Evolutionary conservation across 2,113 vertebrate species (phyloP), one percentile per base, ranked within the genome.

Genomic region (Macquaria australasica): DNA sequence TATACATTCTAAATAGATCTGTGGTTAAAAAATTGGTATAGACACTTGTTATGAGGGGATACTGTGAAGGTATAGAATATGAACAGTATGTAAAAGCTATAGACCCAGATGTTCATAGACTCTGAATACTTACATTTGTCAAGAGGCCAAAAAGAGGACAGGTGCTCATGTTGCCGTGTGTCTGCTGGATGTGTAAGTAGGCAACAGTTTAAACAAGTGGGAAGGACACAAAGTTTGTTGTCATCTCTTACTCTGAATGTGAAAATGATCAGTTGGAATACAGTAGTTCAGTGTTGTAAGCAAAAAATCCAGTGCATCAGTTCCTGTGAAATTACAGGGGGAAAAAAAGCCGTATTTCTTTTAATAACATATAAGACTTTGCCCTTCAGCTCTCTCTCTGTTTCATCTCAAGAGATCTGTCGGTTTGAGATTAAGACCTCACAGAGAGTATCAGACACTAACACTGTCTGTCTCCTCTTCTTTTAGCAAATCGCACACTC

Each of bases 351-450:
- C 25, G 23, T 43, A 5, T 5, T 51, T 14, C 39, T 39, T 28
- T 21, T 23, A 23, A 50, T 50, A 16, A 53, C 31, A 37, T 9
- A 8, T 7, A 5, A 70, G 41, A 70, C 28, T 59, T 41, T 39
- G 15, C 15, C 74, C 45, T 18, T 66, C 34, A 25, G 15, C 8
- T 76, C 15, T 11, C n/a, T 58, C 31, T 41, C 48, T 23, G 37
- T 37, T 60, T 70, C 71, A 73, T 59, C 55, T 60, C 16, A 21
- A 12, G 10, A 48, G 73, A 62, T 14, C 14, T 41, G 43, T 1
- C 67, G 39, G 41, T 60, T 60, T 59, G 25, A 59, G 64, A 79
- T 69, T n/a, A 70, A 81, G 14, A 51, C 39, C 43, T 51, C 51
- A 55, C 45, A 55, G n/a, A 43, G 14, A 43, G 28, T 8, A 34